Base-by-base conservation (phyloP, 2,888 invertebrate species). In the Melipona beecheii region DNA sequence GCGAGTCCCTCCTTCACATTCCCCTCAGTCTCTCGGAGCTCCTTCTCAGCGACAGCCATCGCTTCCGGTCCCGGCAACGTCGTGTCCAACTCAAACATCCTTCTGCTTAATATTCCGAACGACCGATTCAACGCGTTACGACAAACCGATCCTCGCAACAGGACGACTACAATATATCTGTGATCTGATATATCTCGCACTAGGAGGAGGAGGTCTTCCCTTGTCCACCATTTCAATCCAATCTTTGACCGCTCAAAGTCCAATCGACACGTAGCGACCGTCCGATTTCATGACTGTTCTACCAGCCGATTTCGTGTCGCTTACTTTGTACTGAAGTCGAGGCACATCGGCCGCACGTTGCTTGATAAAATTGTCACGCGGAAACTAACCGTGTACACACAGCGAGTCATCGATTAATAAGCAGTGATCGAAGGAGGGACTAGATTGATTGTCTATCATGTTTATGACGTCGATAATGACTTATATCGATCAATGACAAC, bases 11-110 rank as follows among this genome's bases (percentile, higher is more conserved):
- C 91, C 80, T 93, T 93, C 1, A 93, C 90, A 21, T 93, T 92
- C 60, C 95, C 95, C 19, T 95, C 95, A 0, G 94, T 95, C 85
- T 95, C 95, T 54, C 95, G 87, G 0, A 95, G 91, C 79, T 95
- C 95, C 65, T 92, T 93, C 21, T 91, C 89, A 0, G 95, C 95
- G 2, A 94, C 11, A 0, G 89, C 92, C 65, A 75, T 88, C 15
- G 91, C 90, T 75, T 93, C 94, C 36, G 88, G 86, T 54, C 91
- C 89, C 31, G 93, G 84, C 1, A 89, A 91, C 1, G 78, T 84
- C 5, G 54, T 27, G 15, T 90, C 81, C 21, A 93, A 80, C 19
- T 87, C 77, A 64, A 93, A 91, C 93, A 93, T 93, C 36, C 19
- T 73, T 69, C n/a, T 13, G 43, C 24, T 50, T 11, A 31, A 36